Evolutionary conservation across 1,140 invertebrate genomes (phyloP).

Genomic region (Drosophila parvula): DNA sequence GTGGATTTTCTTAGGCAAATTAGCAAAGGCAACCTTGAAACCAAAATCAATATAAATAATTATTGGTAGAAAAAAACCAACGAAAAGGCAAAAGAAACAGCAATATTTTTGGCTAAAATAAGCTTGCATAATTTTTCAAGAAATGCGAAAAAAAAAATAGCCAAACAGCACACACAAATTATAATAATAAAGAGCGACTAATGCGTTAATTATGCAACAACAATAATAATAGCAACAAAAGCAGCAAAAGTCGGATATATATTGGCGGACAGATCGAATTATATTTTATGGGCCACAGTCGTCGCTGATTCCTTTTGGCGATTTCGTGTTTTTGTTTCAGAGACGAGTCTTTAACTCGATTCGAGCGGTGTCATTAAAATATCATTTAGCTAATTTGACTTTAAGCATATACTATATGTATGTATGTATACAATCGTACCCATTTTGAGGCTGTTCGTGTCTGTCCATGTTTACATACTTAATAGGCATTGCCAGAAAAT

Average conservation of each 20-base stretch:
- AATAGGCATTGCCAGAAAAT: slow-evolving; percentile 37
- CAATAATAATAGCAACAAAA: slow-evolving; percentile 20
- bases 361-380: slow-evolving; percentile 51
- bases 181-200: slow-evolving; percentile 57
- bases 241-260: slow-evolving; percentile 30
- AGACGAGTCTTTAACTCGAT: slow-evolving; percentile 36
- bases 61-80: slow-evolving; percentile 17
- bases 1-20: slow-evolving; percentile 45
- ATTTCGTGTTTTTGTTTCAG: slow-evolving; percentile 24
- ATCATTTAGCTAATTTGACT: slow-evolving; percentile 57
- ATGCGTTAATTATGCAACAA: slow-evolving; percentile 54
- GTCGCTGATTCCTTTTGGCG: slow-evolving; percentile 28
- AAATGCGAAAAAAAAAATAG: slow-evolving; percentile 10
- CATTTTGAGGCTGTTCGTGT: slow-evolving; percentile 4
- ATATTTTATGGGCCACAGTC: slow-evolving; percentile 44
- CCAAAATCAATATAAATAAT: slow-evolving; percentile 53
- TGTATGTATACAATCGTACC: background rate
- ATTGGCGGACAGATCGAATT: slow-evolving; percentile 43
- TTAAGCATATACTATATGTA: slow-evolving; percentile 6
- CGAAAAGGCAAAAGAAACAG: slow-evolving; percentile 22
- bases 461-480: slow-evolving; percentile 6
- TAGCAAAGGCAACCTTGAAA: slow-evolving; percentile 47
- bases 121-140: slow-evolving; percentile 53
- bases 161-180: slow-evolving; percentile 34
- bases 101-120: slow-evolving; percentile 42